These are phyloP conservation scores for Thymelicus lineola DNA, from an alignment of 2,888 invertebrate genomes.

Conservation along the genomic window DNA sequence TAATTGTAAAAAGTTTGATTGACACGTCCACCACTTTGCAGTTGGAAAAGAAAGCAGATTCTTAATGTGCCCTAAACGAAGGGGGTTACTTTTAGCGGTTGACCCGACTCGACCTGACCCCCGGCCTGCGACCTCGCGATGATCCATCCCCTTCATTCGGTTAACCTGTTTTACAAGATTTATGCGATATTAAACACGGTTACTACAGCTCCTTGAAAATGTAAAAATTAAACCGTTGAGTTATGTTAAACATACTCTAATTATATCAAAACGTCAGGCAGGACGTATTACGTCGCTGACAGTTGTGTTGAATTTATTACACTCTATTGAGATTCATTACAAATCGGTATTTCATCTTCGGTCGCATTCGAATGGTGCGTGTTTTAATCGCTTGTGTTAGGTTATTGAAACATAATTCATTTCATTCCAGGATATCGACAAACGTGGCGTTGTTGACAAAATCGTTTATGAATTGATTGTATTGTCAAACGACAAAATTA, in stretches of 20 bases:
- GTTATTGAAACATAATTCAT: background rate
- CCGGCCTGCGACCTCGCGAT: slow-evolving; percentile 73
- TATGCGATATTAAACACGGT: slow-evolving; percentile 40
- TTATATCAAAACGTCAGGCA: slow-evolving; percentile 22
- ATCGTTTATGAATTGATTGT: background rate
- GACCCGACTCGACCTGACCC: slow-evolving; percentile 72
- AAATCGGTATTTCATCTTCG: no score
- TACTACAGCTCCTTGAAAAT: slow-evolving; percentile 32
- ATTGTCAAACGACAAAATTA: no score
- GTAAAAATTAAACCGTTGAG: slow-evolving; percentile 29
- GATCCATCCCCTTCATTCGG: slow-evolving; percentile 71
- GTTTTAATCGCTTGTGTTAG: no score
- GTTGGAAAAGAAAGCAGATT: slow-evolving; percentile 46
- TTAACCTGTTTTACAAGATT: slow-evolving; percentile 68
- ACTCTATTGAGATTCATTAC: background rate
- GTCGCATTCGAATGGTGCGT: no score
- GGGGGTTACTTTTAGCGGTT: slow-evolving; percentile 68
- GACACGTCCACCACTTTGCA: slow-evolving; percentile 22
- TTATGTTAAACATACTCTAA: slow-evolving; percentile 21
- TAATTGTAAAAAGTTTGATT: background rate
- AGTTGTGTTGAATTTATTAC: slow-evolving; percentile 5
- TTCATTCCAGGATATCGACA: background rate
- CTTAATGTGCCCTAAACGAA: slow-evolving; percentile 57
- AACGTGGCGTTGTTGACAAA: background rate
- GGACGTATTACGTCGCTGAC: background rate